Percentiles rank a stretch among this genome's conserved stretches.
Conservation (phyloP, 2,888 invertebrate genomes). For the Acanthosoma haemorrhoidale region DNA sequence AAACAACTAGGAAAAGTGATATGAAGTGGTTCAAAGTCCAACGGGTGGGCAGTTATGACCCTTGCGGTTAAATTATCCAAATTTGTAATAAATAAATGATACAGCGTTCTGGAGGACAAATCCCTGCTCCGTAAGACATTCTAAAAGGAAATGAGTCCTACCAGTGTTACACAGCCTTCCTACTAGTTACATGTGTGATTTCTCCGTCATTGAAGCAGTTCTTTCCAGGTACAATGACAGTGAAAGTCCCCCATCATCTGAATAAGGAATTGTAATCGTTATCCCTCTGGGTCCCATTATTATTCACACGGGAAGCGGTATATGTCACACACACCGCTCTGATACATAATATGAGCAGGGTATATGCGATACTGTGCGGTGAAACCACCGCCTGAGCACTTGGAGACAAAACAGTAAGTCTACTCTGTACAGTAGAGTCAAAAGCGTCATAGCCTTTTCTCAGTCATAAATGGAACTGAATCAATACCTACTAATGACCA, state of each 20-base stretch:
- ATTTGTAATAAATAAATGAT: no score
- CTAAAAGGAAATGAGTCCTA: no score
- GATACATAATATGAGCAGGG: neutral
- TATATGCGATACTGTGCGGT: slow-evolving; percentile 5
- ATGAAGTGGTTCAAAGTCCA: no score
- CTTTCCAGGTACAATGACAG: neutral
- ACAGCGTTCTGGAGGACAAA: no score
- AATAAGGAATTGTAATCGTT: neutral
- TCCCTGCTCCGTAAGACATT: no score
- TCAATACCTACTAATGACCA: no score
- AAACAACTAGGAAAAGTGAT: no score
- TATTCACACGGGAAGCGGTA: slow-evolving; percentile 7
- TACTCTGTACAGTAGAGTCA: neutral
- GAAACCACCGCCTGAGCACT: no score
- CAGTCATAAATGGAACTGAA: no score
- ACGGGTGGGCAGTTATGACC: no score
- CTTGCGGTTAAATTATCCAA: no score
- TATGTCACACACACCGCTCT: neutral
- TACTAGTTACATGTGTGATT: neutral
- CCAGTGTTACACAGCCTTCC: neutral
- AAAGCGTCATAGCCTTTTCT: no score
- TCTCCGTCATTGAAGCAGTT: neutral
- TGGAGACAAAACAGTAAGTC: neutral
- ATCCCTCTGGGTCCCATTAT: slow-evolving; percentile 4
- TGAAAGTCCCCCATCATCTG: neutral